Evolutionary conservation across 2,113 vertebrate species (phyloP).

Genomic region (Saccopteryx bilineata): DNA sequence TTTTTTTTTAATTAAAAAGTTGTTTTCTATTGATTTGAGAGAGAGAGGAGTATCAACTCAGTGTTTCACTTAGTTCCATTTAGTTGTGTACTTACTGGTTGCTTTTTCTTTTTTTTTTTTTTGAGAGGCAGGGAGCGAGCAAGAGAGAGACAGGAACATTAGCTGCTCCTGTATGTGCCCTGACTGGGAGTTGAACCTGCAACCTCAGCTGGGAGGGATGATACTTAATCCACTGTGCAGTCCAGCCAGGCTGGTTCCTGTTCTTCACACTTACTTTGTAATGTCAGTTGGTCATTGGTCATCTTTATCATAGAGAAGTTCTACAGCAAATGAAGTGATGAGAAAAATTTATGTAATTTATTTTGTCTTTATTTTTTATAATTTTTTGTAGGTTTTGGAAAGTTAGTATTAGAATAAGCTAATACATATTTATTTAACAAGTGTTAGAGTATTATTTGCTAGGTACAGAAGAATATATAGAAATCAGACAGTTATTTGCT

Average conservation of each 20-base stretch:
- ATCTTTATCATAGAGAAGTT: conserved; percentile 52
- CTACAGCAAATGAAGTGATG: conserved; percentile 32
- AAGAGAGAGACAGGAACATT: too few relatives aligned
- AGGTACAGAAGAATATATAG: not conserved
- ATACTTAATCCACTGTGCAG: too few relatives aligned
- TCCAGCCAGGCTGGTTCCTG: not conserved
- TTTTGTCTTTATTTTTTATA: conserved; percentile 58
- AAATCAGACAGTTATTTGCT: not conserved
- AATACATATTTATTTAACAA: conserved; percentile 22
- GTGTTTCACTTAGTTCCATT: too few relatives aligned
- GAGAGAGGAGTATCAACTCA: too few relatives aligned
- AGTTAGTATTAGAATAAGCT: conserved; percentile 51
- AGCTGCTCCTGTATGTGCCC: too few relatives aligned
- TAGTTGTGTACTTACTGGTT: too few relatives aligned
- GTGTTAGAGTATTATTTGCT: conserved; percentile 10
- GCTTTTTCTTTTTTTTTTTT: too few relatives aligned
- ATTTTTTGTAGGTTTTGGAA: conserved; percentile 52
- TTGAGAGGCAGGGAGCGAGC: too few relatives aligned
- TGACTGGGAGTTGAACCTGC: too few relatives aligned
- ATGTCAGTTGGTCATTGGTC: not conserved
- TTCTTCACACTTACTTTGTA: conserved; percentile 54
- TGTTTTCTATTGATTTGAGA: too few relatives aligned
- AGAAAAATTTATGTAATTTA: not conserved
- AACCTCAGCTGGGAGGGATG: too few relatives aligned
- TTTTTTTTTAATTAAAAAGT: too few relatives aligned